Evolutionary conservation across 1,140 invertebrate species (phyloP), one percentile per base, ranked within the genome.

Genomic region (Caenorhabditis elegans): DNA sequence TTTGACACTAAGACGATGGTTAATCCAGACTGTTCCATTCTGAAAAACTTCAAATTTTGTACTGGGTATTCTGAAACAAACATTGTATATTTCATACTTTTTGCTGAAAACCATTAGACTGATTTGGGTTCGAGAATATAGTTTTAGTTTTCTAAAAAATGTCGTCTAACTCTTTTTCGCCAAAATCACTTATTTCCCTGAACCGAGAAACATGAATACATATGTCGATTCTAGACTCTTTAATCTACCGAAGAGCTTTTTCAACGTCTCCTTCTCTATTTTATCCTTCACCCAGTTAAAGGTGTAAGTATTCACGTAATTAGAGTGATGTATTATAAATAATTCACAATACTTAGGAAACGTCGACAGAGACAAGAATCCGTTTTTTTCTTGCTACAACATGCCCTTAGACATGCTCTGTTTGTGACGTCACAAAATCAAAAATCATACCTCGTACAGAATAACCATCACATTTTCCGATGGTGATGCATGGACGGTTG

Each of bases 401-500:
- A 17, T 34, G 1, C 17, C 11, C 13, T 43, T 26, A 43, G 60
- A 39, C 34, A 70, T 31, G 5, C 34, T 46, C 5, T n/a, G 6
- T 10, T 3, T 34, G 47, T 53, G 76, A 77, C 49, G 46, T 49
- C 39, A 49, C 26, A 51, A 28, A 31, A 60, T 43, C 51, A 55
- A 8, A 43, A 70, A 70, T 31, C 26, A 82, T 22, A 85, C 84
- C 79, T 87, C 87, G 53, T 87, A 87, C 1, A 87, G 78, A 48
- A 87, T 88, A 49, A 88, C 83, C 88, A 89, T 89, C 22, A 89
- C 85, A 79, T 89, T 89, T 79, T 89, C 88, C 13, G 89, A 87
- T 28, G 88, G 89, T 6, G 87, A 89, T 15, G 86, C 65, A 80
- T 89, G 88, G 3, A 89, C 84, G 15, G 79, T 84, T 11, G 88